A percentile compares a stretch with the other conserved stretches of the same genome.
Conservation (phyloP, 2,797 vertebrate species). For the Odontamblyopus lacepedii region DNA sequence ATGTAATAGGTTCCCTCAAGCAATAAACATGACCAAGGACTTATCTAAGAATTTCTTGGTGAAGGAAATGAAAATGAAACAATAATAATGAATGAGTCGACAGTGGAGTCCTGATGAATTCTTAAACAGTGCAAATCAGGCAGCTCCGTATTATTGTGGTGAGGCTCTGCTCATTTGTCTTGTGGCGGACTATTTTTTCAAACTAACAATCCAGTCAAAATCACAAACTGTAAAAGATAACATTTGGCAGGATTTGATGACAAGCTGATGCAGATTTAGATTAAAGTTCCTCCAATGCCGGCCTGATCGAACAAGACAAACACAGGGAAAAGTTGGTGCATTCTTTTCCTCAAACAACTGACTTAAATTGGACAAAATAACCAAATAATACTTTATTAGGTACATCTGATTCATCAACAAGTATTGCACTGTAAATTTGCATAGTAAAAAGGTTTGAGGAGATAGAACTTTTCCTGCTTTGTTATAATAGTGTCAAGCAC, state of each 20-base stretch:
- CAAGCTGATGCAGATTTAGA: slow-evolving; percentile 8
- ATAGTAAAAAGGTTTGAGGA: background rate
- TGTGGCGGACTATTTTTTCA: background rate
- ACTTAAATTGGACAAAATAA: background rate
- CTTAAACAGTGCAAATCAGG: slow-evolving; percentile 5
- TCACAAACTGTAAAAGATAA: background rate
- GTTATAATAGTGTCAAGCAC: background rate
- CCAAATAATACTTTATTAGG: background rate
- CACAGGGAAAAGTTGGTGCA: background rate
- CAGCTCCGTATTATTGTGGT: background rate
- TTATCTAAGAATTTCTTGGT: slow-evolving; percentile 3
- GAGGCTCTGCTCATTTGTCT: slow-evolving; percentile 5
- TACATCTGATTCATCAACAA: background rate
- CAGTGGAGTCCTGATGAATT: slow-evolving; percentile 9
- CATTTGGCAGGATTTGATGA: slow-evolving; percentile 5
- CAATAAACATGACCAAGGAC: slow-evolving; percentile 1
- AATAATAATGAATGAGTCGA: slow-evolving; percentile 12
- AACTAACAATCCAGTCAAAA: slow-evolving; percentile 1
- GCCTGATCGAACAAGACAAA: background rate
- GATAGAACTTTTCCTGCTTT: background rate
- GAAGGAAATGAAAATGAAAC: slow-evolving; percentile 14
- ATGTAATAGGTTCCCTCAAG: slow-evolving; percentile 8
- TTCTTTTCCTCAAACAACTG: background rate
- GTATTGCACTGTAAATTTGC: background rate
- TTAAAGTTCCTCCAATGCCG: background rate